Base-by-base conservation (phyloP, 2,113 vertebrate species). In the Cephalopterus ornatus region DNA sequence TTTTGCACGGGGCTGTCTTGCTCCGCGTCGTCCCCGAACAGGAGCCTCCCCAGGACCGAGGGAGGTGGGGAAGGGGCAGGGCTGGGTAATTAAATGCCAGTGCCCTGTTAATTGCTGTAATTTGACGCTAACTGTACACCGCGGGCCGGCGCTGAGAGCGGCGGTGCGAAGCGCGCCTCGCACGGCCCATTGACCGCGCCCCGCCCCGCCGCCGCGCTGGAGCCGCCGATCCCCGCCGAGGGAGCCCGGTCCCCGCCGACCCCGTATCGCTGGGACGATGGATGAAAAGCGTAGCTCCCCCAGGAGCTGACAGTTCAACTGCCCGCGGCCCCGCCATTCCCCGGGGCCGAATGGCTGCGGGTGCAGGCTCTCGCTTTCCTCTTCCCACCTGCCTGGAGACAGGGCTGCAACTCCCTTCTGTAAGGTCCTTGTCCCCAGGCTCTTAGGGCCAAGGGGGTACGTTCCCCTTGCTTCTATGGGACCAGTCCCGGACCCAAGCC, bases 51-150 rank as follows among this genome's bases (percentile, higher is more conserved):
- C 27, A 9, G 44, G 39, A n/a, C 24, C 27, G 47, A 75, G 19
- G 27, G 37, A n/a, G 52, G 22, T 37, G 35, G 41, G 55, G 23
- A 89, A 72, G 71, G 33, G 93, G 84, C 58, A 85, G 83, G 53
- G 41, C 79, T 26, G 66, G 32, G 33, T 82, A 93, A 85, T 91
- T 85, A 94, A 96, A 94, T 92, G 83, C 79, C 86, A 77, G 81
- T 94, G 83, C 88, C 89, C 58, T 68, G 84, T 85, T 94, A 96
- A 97, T 95, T 92, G 89, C 53, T 83, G 97, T 95, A 97, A 95
- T 95, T 94, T 90, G 96, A 95, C 80, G 67, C 93, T 80, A 93
- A 90, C 87, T 85, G 92, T 92, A 96, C 94, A 78, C 76, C 5
- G 80, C 92, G 56, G 90, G 73, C 80, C 81, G 94, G 94, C 86